Evolutionary conservation across 2,113 vertebrate species (phyloP), one percentile per base, ranked within the genome.

Genomic region (Irena cyanogastra): DNA sequence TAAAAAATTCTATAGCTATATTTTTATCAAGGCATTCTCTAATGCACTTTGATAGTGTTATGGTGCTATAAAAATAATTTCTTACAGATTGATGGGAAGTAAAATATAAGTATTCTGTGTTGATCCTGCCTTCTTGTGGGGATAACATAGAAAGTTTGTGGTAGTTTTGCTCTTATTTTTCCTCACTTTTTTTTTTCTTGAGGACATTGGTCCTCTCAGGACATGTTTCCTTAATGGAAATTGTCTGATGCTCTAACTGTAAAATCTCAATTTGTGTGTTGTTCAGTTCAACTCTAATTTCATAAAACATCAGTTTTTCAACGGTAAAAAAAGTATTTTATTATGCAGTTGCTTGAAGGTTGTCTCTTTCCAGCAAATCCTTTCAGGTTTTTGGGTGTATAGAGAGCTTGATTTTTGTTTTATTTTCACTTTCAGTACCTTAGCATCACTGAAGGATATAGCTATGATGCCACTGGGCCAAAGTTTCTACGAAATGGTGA

Each of bases 391-490:
- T 22, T 41, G 3, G 2, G 2, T 47, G 4, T 21, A 52, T 8
- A 57, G 33, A 59, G 15, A 76, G 2, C 17, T 61, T 87, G 16
- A 64, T 35, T 87, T 88, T 74, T 77, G 8, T 42, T 81, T 31
- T 82, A 14, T 76, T 44, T 82, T 94, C 22, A 41, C 3, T 95
- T 95, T 77, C 86, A 98, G 98, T 57, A 89, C 49, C 28, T 92
- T 98, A 20, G 15, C 47, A 47, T 94, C 95, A 17, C 33, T 97
- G 47, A 96, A 97, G 63, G 95, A 96, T 76, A 71, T 96, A 53
- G 21, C 69, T 42, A 53, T 91, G 69, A 79, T 89, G 26, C 93
- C 93, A 4, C 37, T 94, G n/a, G 89, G 85, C 35, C 61, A 53
- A 57, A 94, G 8, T 44, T 78, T 93, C 52, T 95, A 90, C 53